Percentiles rank a stretch among this genome's conserved stretches.
phyloP scores from a whole-genome alignment of 2,888 invertebrate species.

The Loripinus fragilis region DNA sequence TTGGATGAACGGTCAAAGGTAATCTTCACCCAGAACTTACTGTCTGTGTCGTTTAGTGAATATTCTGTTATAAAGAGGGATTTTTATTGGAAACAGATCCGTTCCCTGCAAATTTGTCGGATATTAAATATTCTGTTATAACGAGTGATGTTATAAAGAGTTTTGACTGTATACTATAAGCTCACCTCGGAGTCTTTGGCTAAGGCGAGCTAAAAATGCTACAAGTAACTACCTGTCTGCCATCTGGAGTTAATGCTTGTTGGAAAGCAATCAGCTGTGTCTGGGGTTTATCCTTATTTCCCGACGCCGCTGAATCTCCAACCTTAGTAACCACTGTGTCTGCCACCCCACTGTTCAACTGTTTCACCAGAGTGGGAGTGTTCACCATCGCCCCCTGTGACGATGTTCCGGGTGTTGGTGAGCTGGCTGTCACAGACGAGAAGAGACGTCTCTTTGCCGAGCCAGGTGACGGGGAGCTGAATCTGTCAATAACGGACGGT shows the following conservation, averaged over 20 bases:
- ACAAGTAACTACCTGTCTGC: constrained; percentile 79
- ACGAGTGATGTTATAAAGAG: too few relatives aligned
- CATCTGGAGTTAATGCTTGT: constrained; percentile 76
- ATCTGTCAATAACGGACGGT: constrained; percentile 78
- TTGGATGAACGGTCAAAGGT: too few relatives aligned
- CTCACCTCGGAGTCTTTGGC: too few relatives aligned
- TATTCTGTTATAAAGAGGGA: too few relatives aligned
- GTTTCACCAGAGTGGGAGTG: constrained; percentile 17
- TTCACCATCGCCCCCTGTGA: neutral
- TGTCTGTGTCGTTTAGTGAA: too few relatives aligned
- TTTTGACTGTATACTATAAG: too few relatives aligned
- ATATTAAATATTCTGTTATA: too few relatives aligned
- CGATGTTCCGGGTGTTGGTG: neutral
- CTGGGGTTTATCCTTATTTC: constrained; percentile 32
- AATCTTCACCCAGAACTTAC: too few relatives aligned
- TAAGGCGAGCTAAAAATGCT: too few relatives aligned
- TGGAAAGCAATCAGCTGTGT: constrained; percentile 77
- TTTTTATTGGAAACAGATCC: too few relatives aligned
- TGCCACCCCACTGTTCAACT: constrained; percentile 23
- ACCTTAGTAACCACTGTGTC: constrained; percentile 30
- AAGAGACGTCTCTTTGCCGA: constrained; percentile 83
- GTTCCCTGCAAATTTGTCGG: too few relatives aligned
- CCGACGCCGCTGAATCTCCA: constrained; percentile 22
- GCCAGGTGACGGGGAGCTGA: constrained; percentile 81
- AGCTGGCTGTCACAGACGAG: constrained; percentile 28